A percentile compares a stretch with the other conserved stretches of the same genome.
phyloP scores from a whole-genome alignment of 23 tunicate genomes.

The Aplidium turbinatum region DNA sequence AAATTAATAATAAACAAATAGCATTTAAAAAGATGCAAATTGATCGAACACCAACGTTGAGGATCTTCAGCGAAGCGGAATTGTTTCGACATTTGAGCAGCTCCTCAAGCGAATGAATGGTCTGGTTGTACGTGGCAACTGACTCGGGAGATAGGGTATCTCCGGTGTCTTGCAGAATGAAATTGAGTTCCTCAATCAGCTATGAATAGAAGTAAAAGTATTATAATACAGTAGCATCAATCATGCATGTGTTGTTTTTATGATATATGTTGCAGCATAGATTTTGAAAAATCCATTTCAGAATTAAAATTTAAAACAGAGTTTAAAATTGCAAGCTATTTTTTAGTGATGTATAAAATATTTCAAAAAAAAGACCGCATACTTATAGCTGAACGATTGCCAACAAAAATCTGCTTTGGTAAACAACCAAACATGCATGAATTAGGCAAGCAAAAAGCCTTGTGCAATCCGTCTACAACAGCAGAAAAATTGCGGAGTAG shows the following conservation, averaged over 20 bases:
- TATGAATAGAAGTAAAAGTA: constrained; percentile 12
- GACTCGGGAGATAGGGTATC: constrained; percentile 12
- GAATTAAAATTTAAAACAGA: background rate
- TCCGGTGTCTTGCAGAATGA: constrained; percentile 43
- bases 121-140: constrained; percentile 38
- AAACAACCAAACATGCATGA: too few species aligned
- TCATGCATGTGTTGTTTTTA: background rate
- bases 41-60: constrained; percentile 38
- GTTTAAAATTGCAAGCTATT: background rate
- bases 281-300: background rate
- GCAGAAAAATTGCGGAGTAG: too few species aligned
- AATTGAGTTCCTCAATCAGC: constrained; percentile 65
- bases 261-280: background rate
- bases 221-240: background rate
- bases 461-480: too few species aligned
- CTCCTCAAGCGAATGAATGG: constrained; percentile 66
- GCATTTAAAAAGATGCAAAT: too few species aligned
- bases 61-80: constrained; percentile 64
- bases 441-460: too few species aligned
- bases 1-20: too few species aligned
- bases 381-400: too few species aligned
- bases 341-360: too few species aligned
- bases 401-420: too few species aligned
- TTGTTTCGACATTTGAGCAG: constrained; percentile 46
- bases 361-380: too few species aligned